Evolutionary conservation across 1,140 invertebrate species (phyloP).

Genomic region (Polypedilum vanderplanki): DNA sequence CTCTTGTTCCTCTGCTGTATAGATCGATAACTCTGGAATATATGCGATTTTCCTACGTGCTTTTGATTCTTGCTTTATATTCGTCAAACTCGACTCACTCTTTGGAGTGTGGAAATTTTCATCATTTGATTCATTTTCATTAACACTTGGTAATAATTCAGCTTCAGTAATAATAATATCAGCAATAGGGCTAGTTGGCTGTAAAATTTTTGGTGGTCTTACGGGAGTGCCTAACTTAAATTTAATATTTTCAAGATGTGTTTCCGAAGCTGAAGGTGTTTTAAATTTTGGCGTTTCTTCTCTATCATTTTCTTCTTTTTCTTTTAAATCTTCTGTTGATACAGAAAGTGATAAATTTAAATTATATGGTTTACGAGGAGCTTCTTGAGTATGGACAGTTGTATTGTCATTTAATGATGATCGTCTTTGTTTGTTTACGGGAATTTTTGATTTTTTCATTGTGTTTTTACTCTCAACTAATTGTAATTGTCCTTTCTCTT

Average conservation of each 20-base stretch:
- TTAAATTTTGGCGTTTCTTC: too few relatives aligned
- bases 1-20: conserved; percentile 9
- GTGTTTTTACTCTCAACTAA: neutral
- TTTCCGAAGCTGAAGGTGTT: neutral
- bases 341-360: neutral
- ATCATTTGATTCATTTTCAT: neutral
- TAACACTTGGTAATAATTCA: neutral
- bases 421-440: neutral
- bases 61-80: neutral
- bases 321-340: neutral
- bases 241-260: neutral
- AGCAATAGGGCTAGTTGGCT: neutral
- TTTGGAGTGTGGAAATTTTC: neutral
- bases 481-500: neutral
- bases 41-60: neutral
- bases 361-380: conserved; percentile 2
- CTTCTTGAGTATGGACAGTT: neutral
- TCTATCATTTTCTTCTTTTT: neutral
- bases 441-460: conserved; percentile 24
- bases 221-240: neutral
- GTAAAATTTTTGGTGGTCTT: neutral
- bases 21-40: neutral
- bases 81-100: neutral
- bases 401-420: neutral
- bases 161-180: neutral